These are phyloP conservation scores for Brachionus rubens DNA, from an alignment of 1,140 invertebrate genomes.

Conservation along the genomic window DNA sequence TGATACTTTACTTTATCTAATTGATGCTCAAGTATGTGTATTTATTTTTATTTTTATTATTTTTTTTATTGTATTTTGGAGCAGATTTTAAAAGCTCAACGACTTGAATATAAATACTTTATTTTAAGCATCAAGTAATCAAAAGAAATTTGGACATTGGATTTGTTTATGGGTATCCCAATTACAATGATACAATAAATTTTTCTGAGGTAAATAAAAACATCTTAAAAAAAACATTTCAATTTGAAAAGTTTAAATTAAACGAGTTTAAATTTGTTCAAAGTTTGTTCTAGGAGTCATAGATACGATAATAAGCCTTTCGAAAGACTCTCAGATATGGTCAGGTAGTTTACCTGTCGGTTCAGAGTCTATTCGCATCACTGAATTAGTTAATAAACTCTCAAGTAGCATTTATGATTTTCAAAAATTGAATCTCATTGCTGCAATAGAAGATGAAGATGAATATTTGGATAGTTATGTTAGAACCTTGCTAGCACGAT, in stretches of 20 bases:
- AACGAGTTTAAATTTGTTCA: background rate
- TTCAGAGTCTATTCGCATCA: slow-evolving; percentile 7
- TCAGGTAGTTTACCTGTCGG: slow-evolving; percentile 1
- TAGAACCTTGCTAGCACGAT: too few relatives aligned
- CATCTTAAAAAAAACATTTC: background rate
- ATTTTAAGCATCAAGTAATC: slow-evolving; percentile 39
- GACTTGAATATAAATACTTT: too few relatives aligned
- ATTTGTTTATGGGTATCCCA: background rate
- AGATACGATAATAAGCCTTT: background rate
- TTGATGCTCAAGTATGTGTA: slow-evolving; percentile 55
- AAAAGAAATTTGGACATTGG: slow-evolving; percentile 21
- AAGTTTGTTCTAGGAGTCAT: background rate
- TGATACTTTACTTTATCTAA: slow-evolving; percentile 52
- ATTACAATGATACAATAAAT: slow-evolving; percentile 11
- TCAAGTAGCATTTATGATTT: slow-evolving; percentile 4
- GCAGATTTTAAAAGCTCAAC: too few relatives aligned
- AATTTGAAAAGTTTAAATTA: background rate
- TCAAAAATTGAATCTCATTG: slow-evolving; percentile 13
- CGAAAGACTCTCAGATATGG: slow-evolving; percentile 33
- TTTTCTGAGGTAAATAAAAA: slow-evolving; percentile 41
- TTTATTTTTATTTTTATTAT: background rate
- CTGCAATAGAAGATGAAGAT: background rate
- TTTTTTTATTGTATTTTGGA: background rate
- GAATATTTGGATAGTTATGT: background rate
- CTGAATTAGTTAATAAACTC: slow-evolving; percentile 18